A percentile compares a stretch with the other conserved stretches of the same genome.
Conservation (phyloP, 1,140 invertebrate species). For the Bilobella aurantiaca region DNA sequence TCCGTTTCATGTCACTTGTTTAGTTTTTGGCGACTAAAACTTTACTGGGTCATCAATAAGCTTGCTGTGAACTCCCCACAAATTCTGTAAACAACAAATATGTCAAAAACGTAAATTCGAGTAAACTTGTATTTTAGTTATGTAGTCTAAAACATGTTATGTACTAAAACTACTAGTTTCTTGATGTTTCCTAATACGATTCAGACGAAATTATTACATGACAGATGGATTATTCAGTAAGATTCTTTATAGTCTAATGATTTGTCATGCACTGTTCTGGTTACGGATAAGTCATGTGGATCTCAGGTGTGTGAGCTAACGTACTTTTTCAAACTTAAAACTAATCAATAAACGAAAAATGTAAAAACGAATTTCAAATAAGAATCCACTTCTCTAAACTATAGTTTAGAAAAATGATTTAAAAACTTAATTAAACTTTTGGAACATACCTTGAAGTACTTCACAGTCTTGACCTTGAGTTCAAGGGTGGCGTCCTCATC, state of each 20-base stretch:
- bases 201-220: no score
- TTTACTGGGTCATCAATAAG: constrained; percentile 39
- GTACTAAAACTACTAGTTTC: no score
- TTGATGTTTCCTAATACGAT: no score
- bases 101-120: neutral
- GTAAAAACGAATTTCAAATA: neutral
- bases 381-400: neutral
- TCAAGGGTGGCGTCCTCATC: constrained; percentile 97
- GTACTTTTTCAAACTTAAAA: neutral
- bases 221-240: no score
- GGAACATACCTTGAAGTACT: constrained; percentile 99
- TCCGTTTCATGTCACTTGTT: no score
- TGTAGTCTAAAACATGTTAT: no score
- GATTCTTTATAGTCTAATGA: no score
- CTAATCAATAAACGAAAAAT: neutral
- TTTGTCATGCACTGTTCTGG: no score
- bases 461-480: constrained; percentile 94
- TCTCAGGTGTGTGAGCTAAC: neutral
- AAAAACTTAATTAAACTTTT: no score
- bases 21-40: constrained; percentile 4
- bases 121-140: neutral
- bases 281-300: neutral
- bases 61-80: constrained; percentile 44
- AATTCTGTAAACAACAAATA: constrained; percentile 48
- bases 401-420: no score